Evolutionary conservation across 2,797 vertebrate genomes (phyloP), one percentile per base, ranked within the genome.

Genomic region (Hippopotamyrus pictus): DNA sequence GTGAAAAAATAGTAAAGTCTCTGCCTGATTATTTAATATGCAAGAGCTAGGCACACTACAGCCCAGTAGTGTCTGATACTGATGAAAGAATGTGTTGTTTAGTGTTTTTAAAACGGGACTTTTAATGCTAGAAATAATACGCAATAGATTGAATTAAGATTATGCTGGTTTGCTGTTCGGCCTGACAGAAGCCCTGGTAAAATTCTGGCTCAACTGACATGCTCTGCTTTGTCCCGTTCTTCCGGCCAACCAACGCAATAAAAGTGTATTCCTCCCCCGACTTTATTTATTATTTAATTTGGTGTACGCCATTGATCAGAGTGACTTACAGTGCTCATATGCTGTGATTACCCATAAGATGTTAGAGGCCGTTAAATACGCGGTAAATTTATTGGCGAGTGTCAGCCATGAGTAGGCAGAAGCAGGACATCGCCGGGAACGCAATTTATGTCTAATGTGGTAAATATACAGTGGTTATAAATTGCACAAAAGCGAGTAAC

Each of bases 401-500:
- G 37, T 82, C 76, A 46, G 76, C 41, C 41, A 8, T 82, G 76
- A 82, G 41, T 22, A 85, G 3, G 48, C 5, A 41, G 22, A 54
- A 11, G 86, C 11, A 87, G 86, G 25, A 87, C 44, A 57, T n/a
- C 29, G 17, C 25, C 8, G 19, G 29, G 7, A 12, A 57, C 14
- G 53, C 29, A 59, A 37, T 37, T 59, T 57, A 87, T 87, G 53
- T 11, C 17, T 59, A 54, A 87, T 57, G 53, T 29, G 22, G 53
- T 59, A 87, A 87, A 87, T 57, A 22, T 33, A 37, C 22, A 87
- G 51, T 59, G 84, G 22, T 51, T 25, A 85, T 82, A 87, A 87
- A 33, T 41, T 87, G 33, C 29, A 37, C 50, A 37, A 59, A 57
- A 33, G 50, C 17, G 3, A 51, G 11, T 50, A 85, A 50, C n/a